phyloP scores from a whole-genome alignment of 1,140 invertebrate species.

The Pseudomyrmex gracilis region DNA sequence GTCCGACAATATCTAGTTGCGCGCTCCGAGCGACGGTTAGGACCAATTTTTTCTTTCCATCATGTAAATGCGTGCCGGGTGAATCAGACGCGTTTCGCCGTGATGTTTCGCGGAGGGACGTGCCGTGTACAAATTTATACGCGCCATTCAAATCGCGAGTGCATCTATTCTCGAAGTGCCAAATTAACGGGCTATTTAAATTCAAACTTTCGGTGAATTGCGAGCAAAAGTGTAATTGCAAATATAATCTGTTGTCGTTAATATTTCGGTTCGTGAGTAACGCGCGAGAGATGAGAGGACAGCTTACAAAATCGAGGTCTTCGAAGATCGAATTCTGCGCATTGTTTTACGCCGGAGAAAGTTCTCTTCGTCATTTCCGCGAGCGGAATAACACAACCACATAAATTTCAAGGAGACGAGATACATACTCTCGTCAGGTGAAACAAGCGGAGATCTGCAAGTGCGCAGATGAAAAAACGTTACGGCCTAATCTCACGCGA shows the following conservation, averaged over 20 bases:
- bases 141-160: too few species aligned
- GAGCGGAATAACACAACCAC: slow-evolving; percentile 21
- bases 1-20: slow-evolving; percentile 14
- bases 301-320: not conserved
- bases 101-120: too few species aligned
- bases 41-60: not conserved
- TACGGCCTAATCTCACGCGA: not conserved
- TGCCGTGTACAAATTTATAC: too few species aligned
- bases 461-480: slow-evolving; percentile 27
- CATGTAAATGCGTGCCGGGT: not conserved
- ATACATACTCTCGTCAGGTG: slow-evolving; percentile 16
- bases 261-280: not conserved
- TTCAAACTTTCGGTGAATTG: too few species aligned
- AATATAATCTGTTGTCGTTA: not conserved
- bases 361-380: slow-evolving; percentile 48
- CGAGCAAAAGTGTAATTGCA: not conserved
- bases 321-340: slow-evolving; percentile 3
- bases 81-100: too few species aligned
- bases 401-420: slow-evolving; percentile 51
- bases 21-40: slow-evolving; percentile 9
- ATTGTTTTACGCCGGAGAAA: slow-evolving; percentile 51
- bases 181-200: too few species aligned
- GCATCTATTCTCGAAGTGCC: too few species aligned
- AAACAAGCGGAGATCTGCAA: not conserved
- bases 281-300: not conserved